phyloP scores from a whole-genome alignment of 2,888 invertebrate species.

The Muscina levida region DNA sequence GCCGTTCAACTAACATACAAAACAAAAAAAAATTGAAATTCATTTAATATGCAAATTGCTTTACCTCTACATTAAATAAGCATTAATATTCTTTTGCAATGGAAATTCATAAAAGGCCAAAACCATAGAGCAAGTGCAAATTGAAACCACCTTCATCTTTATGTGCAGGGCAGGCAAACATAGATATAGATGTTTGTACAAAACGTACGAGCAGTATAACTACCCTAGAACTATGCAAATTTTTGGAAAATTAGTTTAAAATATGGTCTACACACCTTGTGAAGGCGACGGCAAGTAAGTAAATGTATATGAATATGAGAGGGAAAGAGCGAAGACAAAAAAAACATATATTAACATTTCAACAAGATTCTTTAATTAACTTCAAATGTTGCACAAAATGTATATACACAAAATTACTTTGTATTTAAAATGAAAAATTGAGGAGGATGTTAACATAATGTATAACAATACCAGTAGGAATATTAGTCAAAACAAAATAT shows the following conservation, averaged over 20 bases:
- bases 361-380: conserved; percentile 57
- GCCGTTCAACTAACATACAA: too few relatives aligned
- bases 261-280: conserved; percentile 52
- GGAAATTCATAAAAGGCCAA: conserved; percentile 51
- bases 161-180: too few relatives aligned
- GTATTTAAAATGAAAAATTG: not conserved
- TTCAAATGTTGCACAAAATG: conserved; percentile 15
- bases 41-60: conserved; percentile 66
- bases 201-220: too few relatives aligned
- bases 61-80: conserved; percentile 63
- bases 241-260: conserved; percentile 52
- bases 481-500: too few relatives aligned
- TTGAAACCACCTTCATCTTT: conserved; percentile 28
- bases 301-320: not conserved
- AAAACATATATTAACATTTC: conserved; percentile 49
- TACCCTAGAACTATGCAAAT: conserved; percentile 48
- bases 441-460: too few relatives aligned
- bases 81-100: conserved; percentile 63
- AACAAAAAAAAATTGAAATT: conserved; percentile 43
- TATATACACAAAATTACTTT: not conserved
- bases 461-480: too few relatives aligned
- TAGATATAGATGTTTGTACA: too few relatives aligned
- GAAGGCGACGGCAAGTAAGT: not conserved
- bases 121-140: conserved; percentile 33
- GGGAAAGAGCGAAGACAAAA: too few relatives aligned